A percentile compares a stretch with the other conserved stretches of the same genome.
Evolutionary conservation across 2,113 vertebrate species (phyloP).

Genomic region (Poecile atricapillus): DNA sequence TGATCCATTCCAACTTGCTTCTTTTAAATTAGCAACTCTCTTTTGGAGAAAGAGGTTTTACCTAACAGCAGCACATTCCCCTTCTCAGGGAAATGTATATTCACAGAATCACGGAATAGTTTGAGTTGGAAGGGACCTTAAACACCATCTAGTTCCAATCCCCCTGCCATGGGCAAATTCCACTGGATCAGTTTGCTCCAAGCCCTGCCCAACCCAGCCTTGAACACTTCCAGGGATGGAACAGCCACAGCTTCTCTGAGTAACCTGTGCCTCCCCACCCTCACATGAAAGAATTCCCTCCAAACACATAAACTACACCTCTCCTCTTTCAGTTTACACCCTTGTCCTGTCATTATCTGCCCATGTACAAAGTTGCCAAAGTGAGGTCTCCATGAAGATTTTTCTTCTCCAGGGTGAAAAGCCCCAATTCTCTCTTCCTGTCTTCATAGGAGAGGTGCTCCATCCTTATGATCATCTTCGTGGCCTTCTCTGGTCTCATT

Average conservation of each 20-base stretch:
- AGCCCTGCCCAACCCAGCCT: background rate
- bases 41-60: background rate
- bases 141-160: background rate
- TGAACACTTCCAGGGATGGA: background rate
- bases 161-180: background rate
- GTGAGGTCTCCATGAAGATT: background rate
- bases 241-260: background rate
- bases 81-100: background rate
- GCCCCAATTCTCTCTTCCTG: background rate
- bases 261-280: background rate
- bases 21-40: background rate
- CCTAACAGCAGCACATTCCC: background rate
- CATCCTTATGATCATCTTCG: background rate
- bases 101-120: background rate
- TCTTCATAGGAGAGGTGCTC: background rate
- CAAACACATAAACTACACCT: background rate
- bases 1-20: background rate
- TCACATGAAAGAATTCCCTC: background rate
- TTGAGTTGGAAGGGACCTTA: background rate
- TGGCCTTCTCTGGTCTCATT: background rate
- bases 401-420: background rate
- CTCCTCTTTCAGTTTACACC: background rate
- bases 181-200: background rate
- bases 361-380: rapidly evolving
- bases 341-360: too few relatives aligned